A percentile compares a stretch with the other conserved stretches of the same genome.
Evolutionary conservation across 2,797 vertebrate genomes (phyloP).

Genomic region (Spinibarbus caldwelli): DNA sequence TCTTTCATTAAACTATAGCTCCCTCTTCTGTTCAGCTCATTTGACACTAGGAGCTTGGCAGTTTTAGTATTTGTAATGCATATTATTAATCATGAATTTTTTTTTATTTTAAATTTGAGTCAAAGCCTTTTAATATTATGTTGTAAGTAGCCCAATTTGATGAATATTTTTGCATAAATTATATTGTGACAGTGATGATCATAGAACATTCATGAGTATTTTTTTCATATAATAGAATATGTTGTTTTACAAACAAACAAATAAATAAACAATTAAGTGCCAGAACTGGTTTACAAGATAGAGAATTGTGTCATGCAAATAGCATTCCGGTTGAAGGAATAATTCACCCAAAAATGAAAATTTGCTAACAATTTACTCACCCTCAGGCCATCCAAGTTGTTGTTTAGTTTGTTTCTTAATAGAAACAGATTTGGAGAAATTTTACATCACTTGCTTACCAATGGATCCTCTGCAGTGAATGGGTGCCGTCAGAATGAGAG

Average conservation of each 20-base stretch:
- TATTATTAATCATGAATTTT: too few species aligned
- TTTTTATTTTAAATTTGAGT: too few species aligned
- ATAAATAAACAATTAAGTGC: neutral
- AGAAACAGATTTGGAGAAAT: neutral
- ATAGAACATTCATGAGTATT: neutral
- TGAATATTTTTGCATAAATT: neutral
- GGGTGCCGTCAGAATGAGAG: neutral
- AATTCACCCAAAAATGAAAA: neutral
- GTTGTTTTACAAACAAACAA: neutral
- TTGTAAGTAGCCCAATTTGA: neutral
- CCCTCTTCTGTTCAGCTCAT: conserved; percentile 42
- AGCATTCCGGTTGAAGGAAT: neutral
- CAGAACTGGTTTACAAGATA: neutral
- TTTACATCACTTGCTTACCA: neutral
- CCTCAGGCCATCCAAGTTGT: neutral
- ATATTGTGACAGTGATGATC: neutral
- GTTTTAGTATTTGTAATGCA: too few species aligned
- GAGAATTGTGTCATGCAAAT: neutral
- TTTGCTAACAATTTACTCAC: neutral
- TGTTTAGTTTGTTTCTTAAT: neutral
- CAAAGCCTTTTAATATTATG: too few species aligned
- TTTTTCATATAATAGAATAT: neutral
- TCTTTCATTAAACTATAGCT: conserved; percentile 27
- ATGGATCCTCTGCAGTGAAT: neutral
- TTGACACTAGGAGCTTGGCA: too few species aligned